Base-by-base conservation (phyloP, 2,797 vertebrate species). In the Gymnodraco acuticeps region DNA sequence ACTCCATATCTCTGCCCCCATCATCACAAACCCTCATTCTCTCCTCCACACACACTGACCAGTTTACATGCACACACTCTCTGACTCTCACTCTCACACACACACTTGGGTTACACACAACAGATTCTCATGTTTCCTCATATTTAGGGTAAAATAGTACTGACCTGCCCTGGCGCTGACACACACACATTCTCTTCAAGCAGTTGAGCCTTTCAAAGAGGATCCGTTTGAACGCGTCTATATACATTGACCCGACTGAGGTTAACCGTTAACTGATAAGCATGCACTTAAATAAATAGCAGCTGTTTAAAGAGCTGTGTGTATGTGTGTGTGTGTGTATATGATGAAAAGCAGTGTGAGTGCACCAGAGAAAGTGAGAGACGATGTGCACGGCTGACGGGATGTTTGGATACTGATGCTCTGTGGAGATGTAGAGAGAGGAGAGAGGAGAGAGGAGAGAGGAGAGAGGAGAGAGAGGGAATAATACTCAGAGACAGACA, bases 141-240 rank as follows among this genome's bases (percentile, higher is more conserved):
- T 85, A 92, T 93, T 93, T 89, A 77, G 83, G 81, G 59, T 38
- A 81, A 86, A 91, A 90, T 87, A 38, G 33, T 38, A 95, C 95
- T 94, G 89, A 96, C 95, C 95, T 94, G 94, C 92, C 91, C 58
- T 95, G 95, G 20, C 95, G 93, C 90, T 95, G 95, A 92, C 95
- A 95, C 78, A 96, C 95, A 93, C 95, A 95, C 93, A 95, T 95
- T 88, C 94, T 95, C 83, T 95, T 96, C 93, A 96, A 92, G 93
- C 95, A 95, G 89, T 80, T 95, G 59, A 96, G 93, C 91, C 95
- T 93, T 88, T 95, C 94, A 90, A 93, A 93, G 71, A 96, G 90
- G 88, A 95, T 93, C 89, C 95, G 94, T 91, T 95, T 96, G 86
- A 96, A 96, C 89, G 93, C 93, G 95, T 96, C 95, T 94, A 96